Base-by-base conservation (phyloP, 92 coral and sea anemone genomes). In the Actinernus sp. region DNA sequence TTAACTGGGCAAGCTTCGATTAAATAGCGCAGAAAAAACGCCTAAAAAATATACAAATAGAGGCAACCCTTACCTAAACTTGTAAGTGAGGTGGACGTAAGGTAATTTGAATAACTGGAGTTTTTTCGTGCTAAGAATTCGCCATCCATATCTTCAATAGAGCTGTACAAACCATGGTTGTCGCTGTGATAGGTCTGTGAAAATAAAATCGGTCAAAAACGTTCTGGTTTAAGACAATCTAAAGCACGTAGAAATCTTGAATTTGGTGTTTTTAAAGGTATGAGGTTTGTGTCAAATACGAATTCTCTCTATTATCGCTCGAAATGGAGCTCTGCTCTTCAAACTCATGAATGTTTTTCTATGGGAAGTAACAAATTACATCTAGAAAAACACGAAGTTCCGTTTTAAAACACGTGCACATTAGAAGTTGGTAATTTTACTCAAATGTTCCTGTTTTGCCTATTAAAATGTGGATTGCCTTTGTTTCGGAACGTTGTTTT, bases 71-170 rank as follows among this genome's bases (percentile, higher is more conserved):
- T 90, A 90, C 97, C 97, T 76, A 90, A 55, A 63, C 73, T 89
- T 84, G 88, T 86, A 26, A 89, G 82, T 54, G 96, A 60, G 69
- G 85, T 90, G 20, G 97, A 90, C 37, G 89, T 63, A 45, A 90
- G 84, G 58, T 90, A 90, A 78, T 68, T 85, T 11, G 85, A 61
- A 59, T 73, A 89, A 47, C 91, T 85, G 19, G 98, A 66, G 56
- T 88, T 85, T 75, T 90, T 94, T 30, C 98, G 75, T 22, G 98
- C 74, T 60, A 94, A 71, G 58, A 92, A 85, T 48, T 94, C 96
- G 82, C 82, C 66, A 26, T 92, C 93, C 11, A 88, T 96, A 58
- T 94, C 98, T 14, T 94, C 98, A 36, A 94, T 83, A 13, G 96
- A 75, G 31, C 88, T 83, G 71, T 90, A 88, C 34, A 86, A 84